Conservation (phyloP, 53 echinoderm and acorn worm species). For the Hippasteria phrygiana region DNA sequence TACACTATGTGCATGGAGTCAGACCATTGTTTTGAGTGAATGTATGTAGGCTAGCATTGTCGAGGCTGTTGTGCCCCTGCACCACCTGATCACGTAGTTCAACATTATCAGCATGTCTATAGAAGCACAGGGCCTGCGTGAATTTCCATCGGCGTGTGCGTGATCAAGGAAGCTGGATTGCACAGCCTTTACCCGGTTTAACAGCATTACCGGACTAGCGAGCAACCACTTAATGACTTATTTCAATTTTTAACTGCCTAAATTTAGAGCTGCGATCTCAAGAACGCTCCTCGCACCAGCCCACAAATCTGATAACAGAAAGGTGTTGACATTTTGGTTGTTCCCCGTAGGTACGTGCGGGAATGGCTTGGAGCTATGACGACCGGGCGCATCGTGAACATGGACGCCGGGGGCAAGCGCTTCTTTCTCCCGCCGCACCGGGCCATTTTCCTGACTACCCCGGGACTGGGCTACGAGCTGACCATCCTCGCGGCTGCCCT, state of each 20-base stretch:
- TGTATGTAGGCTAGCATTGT: too few species aligned
- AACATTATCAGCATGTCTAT: too few species aligned
- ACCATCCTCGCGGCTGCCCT: constrained; percentile 72
- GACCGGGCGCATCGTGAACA: constrained; percentile 87
- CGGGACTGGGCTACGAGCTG: constrained; percentile 84
- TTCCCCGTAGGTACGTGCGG: constrained; percentile 82
- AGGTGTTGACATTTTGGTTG: constrained; percentile 57
- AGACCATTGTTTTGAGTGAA: too few species aligned
- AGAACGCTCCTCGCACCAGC: not conserved
- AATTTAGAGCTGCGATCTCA: not conserved
- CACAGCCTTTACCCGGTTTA: not conserved
- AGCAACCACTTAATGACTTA: not conserved
- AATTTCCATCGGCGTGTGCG: not conserved
- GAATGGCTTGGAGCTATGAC: constrained; percentile 99
- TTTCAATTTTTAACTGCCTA: constrained; percentile 34
- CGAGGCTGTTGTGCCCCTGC: too few species aligned
- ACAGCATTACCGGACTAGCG: not conserved
- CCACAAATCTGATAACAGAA: constrained; percentile 18
- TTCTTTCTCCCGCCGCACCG: constrained; percentile 89
- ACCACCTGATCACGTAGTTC: too few species aligned
- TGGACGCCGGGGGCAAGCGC: constrained; percentile 65
- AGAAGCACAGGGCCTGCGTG: too few species aligned
- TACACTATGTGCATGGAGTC: too few species aligned
- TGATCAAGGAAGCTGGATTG: not conserved
- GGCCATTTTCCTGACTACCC: constrained; percentile 80